These are phyloP conservation scores for Limnephilus auricula DNA, from an alignment of 2,888 invertebrate genomes.

Conservation along the genomic window DNA sequence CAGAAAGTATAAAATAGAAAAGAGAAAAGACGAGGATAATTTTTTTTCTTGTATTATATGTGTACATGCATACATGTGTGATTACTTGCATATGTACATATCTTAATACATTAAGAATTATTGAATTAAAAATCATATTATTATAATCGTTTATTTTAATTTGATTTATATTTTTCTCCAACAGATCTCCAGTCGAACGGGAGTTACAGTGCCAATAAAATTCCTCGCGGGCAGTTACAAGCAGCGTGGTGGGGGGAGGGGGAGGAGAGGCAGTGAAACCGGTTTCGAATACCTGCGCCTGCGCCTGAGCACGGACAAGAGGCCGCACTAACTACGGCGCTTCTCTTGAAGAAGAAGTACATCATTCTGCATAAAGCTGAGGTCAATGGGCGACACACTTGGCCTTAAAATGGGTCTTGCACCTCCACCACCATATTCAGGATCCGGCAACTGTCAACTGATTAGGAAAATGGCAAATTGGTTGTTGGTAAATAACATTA, in stretches of 20 bases:
- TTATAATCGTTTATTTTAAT: neutral
- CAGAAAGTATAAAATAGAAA: no score
- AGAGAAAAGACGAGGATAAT: no score
- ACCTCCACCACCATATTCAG: neutral
- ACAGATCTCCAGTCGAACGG: neutral
- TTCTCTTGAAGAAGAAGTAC: neutral
- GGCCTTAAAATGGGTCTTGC: neutral
- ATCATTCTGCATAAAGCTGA: slow-evolving; percentile 36
- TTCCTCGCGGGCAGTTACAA: neutral
- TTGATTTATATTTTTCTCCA: neutral
- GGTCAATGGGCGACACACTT: neutral
- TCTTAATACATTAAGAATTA: no score
- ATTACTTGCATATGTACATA: no score
- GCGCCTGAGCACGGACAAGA: neutral
- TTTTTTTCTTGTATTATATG: no score
- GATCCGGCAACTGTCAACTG: neutral
- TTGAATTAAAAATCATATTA: neutral
- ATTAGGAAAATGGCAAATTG: neutral
- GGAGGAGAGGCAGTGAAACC: neutral
- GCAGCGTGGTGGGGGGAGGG: neutral
- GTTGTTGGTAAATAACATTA: no score
- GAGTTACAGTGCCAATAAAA: neutral
- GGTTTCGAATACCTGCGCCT: neutral
- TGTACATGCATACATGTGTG: no score
- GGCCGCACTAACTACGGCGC: neutral